Base-by-base conservation (phyloP, 2,113 vertebrate species). In the Chitala chitala region DNA sequence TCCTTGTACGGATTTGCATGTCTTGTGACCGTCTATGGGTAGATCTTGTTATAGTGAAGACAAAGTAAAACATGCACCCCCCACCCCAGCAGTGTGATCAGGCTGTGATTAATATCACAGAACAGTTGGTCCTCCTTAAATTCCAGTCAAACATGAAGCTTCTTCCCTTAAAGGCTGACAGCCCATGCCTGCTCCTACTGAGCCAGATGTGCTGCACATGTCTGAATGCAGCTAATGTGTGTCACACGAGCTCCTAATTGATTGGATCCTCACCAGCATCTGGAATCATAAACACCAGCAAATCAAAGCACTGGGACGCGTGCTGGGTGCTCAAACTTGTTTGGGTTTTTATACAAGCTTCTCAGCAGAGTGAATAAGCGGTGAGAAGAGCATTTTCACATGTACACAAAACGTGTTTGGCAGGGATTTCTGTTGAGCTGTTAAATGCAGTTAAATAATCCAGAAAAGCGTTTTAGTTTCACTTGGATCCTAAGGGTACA, bases 211-310 rank as follows among this genome's bases (percentile, higher is more conserved):
- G 3, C 26, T 31, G 26, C 48, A 51, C 68, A 69, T 69, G 68
- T 53, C 26, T 51, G 68, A 5, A n/a, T 20, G 7, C 26, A 24
- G 68, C 5, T 31, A 69, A 53, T 69, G 68, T 33, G 68, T 51
- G 46, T 69, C 68, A 36, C 24, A 33, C 26, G 46, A 53, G 48
- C 68, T 69, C 46, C 44, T 69, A 51, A 69, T 53, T 53, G 68
- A 26, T 51, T 6, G 9, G 68, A 36, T 53, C 29, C 48, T 31
- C 8, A 15, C 29, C 7, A 29, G 68, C 13, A 26, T 12, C 26
- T 15, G 8, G 46, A 26, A 12, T 48, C 33, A 48, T 69, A 69
- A 69, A 69, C 68, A 53, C 29, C 20, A 51, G 4, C 12, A 17
- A 53, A 33, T 53, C 64, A 46, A n/a, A 53, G 24, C 2, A 48